Evolutionary conservation across 2,113 vertebrate genomes (phyloP).

Genomic region (Daphoenositta chrysoptera): DNA sequence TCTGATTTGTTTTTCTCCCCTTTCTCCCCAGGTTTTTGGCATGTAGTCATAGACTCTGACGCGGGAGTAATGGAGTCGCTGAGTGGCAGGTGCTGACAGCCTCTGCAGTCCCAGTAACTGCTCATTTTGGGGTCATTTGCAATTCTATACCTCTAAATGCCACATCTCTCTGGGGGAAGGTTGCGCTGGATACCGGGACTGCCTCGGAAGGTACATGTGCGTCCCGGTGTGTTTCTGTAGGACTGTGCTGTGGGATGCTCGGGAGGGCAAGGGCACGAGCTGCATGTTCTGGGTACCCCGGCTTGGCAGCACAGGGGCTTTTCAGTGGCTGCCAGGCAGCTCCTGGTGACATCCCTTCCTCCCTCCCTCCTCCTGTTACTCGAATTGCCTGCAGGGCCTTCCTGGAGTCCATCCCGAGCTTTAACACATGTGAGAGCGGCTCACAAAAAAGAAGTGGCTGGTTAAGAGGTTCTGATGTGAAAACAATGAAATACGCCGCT

Average conservation of each 20-base stretch:
- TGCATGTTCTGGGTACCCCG: background rate
- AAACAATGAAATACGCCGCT: conserved; percentile 35
- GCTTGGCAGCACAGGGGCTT: conserved; percentile 1
- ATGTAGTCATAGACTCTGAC: conserved; percentile 47
- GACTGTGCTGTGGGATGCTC: background rate
- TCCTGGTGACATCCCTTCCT: background rate
- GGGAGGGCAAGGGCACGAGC: background rate
- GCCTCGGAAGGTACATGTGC: conserved; percentile 67
- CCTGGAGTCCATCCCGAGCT: background rate
- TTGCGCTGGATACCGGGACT: conserved; percentile 66
- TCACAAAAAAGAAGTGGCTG: conserved; percentile 2
- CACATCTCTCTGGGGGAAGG: conserved; percentile 66
- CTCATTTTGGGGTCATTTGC: conserved; percentile 47
- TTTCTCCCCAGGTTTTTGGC: conserved; percentile 62
- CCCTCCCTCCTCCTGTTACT: background rate
- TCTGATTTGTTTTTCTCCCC: background rate
- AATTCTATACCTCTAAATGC: conserved; percentile 70
- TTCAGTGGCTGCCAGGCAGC: background rate
- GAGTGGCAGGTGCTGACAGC: conserved; percentile 66
- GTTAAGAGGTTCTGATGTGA: conserved; percentile 28
- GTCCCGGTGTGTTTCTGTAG: background rate
- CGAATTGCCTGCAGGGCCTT: conserved; percentile 33
- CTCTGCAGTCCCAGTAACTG: conserved; percentile 22
- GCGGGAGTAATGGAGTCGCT: conserved; percentile 30
- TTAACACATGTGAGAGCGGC: background rate